Percentiles rank a stretch among this genome's conserved stretches.
phyloP scores from a whole-genome alignment of 2,888 invertebrate species.

The Pherbina coryleti region DNA sequence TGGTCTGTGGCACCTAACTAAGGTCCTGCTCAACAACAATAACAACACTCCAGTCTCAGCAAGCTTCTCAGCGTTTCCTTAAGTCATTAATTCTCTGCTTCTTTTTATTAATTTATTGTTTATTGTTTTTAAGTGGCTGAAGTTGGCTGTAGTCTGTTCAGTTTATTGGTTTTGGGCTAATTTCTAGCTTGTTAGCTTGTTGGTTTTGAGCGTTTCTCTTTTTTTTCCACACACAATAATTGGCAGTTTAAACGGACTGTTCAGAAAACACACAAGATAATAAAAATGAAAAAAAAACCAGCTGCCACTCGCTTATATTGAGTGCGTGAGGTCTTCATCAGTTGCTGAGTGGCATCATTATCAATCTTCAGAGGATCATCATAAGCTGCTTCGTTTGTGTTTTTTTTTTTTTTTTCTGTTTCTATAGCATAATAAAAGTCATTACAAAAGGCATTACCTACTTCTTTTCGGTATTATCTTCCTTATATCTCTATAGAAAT shows the following conservation, averaged over 20 bases:
- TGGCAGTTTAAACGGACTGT: constrained; percentile 1
- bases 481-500: no score
- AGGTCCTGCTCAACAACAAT: background rate
- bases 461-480: no score
- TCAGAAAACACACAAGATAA: background rate
- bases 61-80: background rate
- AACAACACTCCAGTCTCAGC: background rate
- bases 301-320: no score
- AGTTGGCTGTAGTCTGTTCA: background rate
- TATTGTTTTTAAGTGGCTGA: constrained; percentile 29
- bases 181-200: background rate
- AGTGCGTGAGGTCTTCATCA: constrained; percentile 3
- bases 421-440: background rate
- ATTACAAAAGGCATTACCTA: background rate
- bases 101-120: constrained; percentile 26
- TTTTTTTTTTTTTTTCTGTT: background rate
- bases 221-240: background rate
- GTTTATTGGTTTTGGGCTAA: constrained; percentile 21
- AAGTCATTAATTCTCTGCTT: background rate
- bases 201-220: background rate
- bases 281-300: no score
- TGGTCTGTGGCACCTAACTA: background rate
- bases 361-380: background rate
- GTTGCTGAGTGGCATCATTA: background rate
- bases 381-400: background rate